A percentile compares a stretch with the other conserved stretches of the same genome.
Evolutionary conservation across 2,888 invertebrate species (phyloP).

Genomic region (Agrenia bidenticulata): DNA sequence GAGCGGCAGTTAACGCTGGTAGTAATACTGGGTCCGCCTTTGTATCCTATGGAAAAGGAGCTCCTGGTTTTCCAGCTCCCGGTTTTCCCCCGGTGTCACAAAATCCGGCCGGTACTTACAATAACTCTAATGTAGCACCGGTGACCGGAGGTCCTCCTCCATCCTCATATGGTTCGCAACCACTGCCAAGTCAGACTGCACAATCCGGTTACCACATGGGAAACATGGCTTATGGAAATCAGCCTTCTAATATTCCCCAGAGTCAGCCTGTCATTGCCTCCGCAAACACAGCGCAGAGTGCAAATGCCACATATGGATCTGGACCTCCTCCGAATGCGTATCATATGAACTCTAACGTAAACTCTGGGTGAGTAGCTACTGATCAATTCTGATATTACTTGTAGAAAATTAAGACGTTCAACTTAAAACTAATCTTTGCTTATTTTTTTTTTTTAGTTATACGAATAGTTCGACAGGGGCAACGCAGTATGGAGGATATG

Average conservation of each 20-base stretch:
- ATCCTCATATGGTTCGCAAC: constrained; percentile 39
- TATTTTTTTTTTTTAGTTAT: constrained; percentile 30
- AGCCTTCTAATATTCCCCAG: constrained; percentile 36
- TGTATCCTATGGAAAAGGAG: constrained; percentile 49
- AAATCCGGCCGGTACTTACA: constrained; percentile 32
- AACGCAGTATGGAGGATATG: constrained; percentile 48
- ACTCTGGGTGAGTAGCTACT: constrained; percentile 18
- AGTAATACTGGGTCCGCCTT: constrained; percentile 50
- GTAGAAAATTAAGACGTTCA: not conserved
- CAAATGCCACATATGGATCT: constrained; percentile 28
- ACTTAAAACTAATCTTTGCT: constrained; percentile 13
- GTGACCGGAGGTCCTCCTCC: constrained; percentile 27
- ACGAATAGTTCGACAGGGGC: constrained; percentile 38
- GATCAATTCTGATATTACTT: not conserved
- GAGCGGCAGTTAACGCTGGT: constrained; percentile 41
- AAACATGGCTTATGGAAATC: constrained; percentile 42
- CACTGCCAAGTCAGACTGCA: constrained; percentile 38
- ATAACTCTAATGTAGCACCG: constrained; percentile 29
- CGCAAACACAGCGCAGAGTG: constrained; percentile 20
- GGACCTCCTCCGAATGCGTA: constrained; percentile 41
- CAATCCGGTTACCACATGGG: constrained; percentile 41
- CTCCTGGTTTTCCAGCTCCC: constrained; percentile 52
- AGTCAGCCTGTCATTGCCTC: constrained; percentile 12
- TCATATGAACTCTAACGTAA: constrained; percentile 33
- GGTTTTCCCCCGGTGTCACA: constrained; percentile 46